phyloP scores from a whole-genome alignment of 1,140 invertebrate genomes.

The Zophobas morio region DNA sequence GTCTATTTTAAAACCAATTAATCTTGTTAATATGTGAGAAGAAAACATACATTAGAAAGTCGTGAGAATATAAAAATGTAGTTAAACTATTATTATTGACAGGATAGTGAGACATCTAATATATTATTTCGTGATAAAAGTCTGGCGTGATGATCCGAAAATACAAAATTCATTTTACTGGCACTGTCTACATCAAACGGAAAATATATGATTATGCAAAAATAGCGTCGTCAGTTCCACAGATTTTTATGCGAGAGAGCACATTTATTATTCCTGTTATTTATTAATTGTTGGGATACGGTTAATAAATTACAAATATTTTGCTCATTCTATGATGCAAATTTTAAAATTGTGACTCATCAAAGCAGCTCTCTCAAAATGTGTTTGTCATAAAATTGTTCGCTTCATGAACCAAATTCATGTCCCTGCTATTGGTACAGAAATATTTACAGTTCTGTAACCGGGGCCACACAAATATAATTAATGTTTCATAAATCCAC shows the following conservation, averaged over 20 bases:
- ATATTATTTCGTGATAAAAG: slow-evolving; percentile 8
- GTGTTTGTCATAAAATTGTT: too few relatives aligned
- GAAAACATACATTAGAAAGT: slow-evolving; percentile 33
- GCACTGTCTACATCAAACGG: too few relatives aligned
- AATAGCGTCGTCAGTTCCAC: background rate
- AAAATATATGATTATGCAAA: background rate
- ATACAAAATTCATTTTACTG: background rate
- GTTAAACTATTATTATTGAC: slow-evolving; percentile 3
- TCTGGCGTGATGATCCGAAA: background rate
- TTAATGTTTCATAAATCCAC: too few relatives aligned
- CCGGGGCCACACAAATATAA: too few relatives aligned
- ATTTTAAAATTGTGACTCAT: too few relatives aligned
- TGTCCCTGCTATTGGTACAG: too few relatives aligned
- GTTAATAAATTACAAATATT: too few relatives aligned
- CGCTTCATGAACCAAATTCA: too few relatives aligned
- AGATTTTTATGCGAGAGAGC: background rate
- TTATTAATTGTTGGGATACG: too few relatives aligned
- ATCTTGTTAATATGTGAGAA: slow-evolving; percentile 32
- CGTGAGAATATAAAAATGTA: slow-evolving; percentile 15
- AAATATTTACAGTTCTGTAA: too few relatives aligned
- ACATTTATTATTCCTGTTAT: background rate
- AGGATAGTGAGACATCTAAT: slow-evolving; percentile 2
- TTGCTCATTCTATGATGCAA: too few relatives aligned
- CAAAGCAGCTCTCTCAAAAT: too few relatives aligned
- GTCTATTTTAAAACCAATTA: slow-evolving; percentile 27